Evolutionary conservation across 1,140 invertebrate genomes (phyloP).

Genomic region (Zaprionus africanus): DNA sequence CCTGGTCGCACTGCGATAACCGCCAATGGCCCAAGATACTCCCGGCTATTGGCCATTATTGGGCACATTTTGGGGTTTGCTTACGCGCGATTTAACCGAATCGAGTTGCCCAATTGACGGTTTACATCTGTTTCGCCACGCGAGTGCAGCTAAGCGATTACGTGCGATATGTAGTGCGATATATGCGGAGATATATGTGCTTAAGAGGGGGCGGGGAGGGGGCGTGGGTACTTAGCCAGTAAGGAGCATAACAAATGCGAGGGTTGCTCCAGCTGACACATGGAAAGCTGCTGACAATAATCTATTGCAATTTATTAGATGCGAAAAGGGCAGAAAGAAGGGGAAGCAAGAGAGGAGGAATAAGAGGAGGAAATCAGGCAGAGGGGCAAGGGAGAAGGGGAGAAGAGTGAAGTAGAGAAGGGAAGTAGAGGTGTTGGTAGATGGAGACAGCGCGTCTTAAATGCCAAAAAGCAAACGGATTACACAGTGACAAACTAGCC

Average conservation of each 20-base stretch:
- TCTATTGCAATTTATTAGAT: slow-evolving; percentile 77
- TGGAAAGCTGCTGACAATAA: slow-evolving; percentile 71
- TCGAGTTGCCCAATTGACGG: slow-evolving; percentile 50
- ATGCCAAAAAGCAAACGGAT: slow-evolving; percentile 73
- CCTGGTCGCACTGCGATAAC: slow-evolving; percentile 1
- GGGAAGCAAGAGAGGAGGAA: not conserved
- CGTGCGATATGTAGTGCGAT: slow-evolving; percentile 3
- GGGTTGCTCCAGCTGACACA: slow-evolving; percentile 55
- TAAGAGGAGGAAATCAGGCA: not conserved
- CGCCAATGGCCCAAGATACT: slow-evolving; percentile 1
- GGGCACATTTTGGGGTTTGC: slow-evolving; percentile 40
- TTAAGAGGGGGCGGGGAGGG: not conserved
- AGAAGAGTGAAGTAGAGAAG: no score
- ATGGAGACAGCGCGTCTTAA: slow-evolving; percentile 30
- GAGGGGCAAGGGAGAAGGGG: not conserved
- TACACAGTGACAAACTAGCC: slow-evolving; percentile 64
- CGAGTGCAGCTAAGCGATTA: slow-evolving; percentile 58
- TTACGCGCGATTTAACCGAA: slow-evolving; percentile 58
- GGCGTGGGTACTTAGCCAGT: not conserved
- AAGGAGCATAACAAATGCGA: slow-evolving; percentile 65
- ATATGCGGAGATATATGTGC: not conserved
- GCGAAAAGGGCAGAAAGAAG: not conserved
- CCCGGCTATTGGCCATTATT: slow-evolving; percentile 35
- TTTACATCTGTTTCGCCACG: slow-evolving; percentile 74
- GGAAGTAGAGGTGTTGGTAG: not conserved